Conservation (phyloP, 2,888 invertebrate species). For the Agonopterix subpropinquella region DNA sequence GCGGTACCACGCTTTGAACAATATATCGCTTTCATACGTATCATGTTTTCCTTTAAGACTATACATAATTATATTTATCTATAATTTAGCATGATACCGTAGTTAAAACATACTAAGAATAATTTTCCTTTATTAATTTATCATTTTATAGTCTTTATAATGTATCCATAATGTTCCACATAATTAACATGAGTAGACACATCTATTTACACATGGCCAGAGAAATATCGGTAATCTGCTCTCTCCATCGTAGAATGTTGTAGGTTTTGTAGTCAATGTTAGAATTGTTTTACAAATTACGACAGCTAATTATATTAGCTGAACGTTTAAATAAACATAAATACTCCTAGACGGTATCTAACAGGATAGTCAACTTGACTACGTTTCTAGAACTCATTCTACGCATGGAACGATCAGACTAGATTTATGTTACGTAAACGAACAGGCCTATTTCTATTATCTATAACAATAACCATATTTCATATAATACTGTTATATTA, state of each 20-base stretch:
- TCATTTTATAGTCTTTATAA: neutral
- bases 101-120: slow-evolving; percentile 7
- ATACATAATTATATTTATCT: neutral
- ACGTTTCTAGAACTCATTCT: too few species aligned
- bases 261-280: too few species aligned
- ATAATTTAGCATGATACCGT: slow-evolving; percentile 15
- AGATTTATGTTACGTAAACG: slow-evolving; percentile 16
- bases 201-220: slow-evolving; percentile 27
- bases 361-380: too few species aligned
- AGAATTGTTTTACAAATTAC: too few species aligned
- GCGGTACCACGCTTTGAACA: slow-evolving; percentile 21
- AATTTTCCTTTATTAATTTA: neutral
- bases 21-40: neutral
- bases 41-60: neutral
- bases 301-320: too few species aligned
- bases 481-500: slow-evolving; percentile 16
- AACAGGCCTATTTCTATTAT: slow-evolving; percentile 29
- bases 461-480: slow-evolving; percentile 34
- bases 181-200: slow-evolving; percentile 24
- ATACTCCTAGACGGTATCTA: too few species aligned
- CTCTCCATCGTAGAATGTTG: too few species aligned
- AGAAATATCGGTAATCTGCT: neutral
- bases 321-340: too few species aligned
- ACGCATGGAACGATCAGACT: too few species aligned
- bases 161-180: neutral